These are phyloP conservation scores for Agonopterix alstromeriana DNA, from an alignment of 2,888 invertebrate species.

Conservation along the genomic window DNA sequence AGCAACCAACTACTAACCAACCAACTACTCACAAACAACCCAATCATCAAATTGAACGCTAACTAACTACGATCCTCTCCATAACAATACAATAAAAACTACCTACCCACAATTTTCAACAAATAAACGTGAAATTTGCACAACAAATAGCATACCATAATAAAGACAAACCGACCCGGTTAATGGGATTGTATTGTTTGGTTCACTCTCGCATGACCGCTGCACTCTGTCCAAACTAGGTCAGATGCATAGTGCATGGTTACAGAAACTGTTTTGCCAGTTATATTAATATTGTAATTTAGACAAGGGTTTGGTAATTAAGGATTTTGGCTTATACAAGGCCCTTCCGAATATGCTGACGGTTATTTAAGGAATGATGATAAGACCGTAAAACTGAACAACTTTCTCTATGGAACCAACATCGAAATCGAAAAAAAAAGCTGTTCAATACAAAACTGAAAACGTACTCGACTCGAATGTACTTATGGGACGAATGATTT, in stretches of 20 bases:
- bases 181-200: constrained; percentile 43
- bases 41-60: no score
- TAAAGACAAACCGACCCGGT: constrained; percentile 36
- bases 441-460: no score
- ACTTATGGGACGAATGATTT: no score
- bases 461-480: no score
- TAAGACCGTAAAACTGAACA: no score
- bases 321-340: background rate
- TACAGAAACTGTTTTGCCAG: constrained; percentile 4
- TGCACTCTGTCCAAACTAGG: constrained; percentile 24
- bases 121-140: constrained; percentile 16
- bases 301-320: constrained; percentile 8
- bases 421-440: no score
- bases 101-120: background rate
- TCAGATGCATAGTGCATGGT: constrained; percentile 26
- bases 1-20: no score
- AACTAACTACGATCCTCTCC: background rate
- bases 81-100: background rate
- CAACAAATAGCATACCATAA: constrained; percentile 26
- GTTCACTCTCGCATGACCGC: constrained; percentile 27
- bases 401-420: no score
- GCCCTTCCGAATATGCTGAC: no score
- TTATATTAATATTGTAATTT: constrained; percentile 18
- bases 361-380: no score
- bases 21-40: no score